A percentile compares a stretch with the other conserved stretches of the same genome.
Evolutionary conservation across 2,888 invertebrate species (phyloP).

Genomic region (Napeogenes inachia): DNA sequence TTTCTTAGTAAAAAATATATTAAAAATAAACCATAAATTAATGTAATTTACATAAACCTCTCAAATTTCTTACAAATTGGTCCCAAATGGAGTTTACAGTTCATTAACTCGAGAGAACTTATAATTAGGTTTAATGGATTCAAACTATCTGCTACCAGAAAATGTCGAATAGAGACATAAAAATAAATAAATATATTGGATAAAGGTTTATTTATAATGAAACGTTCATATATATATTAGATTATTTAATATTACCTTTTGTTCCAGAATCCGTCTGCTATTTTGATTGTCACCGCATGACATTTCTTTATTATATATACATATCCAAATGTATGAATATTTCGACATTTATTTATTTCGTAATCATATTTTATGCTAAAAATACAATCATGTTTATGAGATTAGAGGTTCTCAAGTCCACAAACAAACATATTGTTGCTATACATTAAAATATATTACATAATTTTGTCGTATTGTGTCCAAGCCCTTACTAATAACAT

Average conservation of each 20-base stretch:
- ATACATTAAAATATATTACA: not conserved
- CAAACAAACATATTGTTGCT: too few species aligned
- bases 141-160: constrained; percentile 75
- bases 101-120: constrained; percentile 73
- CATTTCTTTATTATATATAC: too few species aligned
- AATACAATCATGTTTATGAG: too few species aligned
- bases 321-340: too few species aligned
- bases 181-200: constrained; percentile 72
- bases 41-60: constrained; percentile 51
- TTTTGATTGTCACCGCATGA: too few species aligned
- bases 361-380: too few species aligned
- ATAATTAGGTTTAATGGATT: constrained; percentile 74
- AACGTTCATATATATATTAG: constrained; percentile 41
- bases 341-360: too few species aligned
- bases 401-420: too few species aligned
- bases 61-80: constrained; percentile 71
- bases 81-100: constrained; percentile 55
- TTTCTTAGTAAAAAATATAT: constrained; percentile 25
- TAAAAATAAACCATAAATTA: constrained; percentile 40
- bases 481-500: not conserved
- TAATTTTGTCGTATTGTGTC: not conserved
- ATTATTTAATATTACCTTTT: constrained; percentile 7
- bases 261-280: too few species aligned
- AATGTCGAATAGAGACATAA: constrained; percentile 73
- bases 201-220: constrained; percentile 65